A percentile compares a stretch with the other conserved stretches of the same genome.
Conservation (phyloP, 2,888 invertebrate species). For the Drosophila melanosoma region DNA sequence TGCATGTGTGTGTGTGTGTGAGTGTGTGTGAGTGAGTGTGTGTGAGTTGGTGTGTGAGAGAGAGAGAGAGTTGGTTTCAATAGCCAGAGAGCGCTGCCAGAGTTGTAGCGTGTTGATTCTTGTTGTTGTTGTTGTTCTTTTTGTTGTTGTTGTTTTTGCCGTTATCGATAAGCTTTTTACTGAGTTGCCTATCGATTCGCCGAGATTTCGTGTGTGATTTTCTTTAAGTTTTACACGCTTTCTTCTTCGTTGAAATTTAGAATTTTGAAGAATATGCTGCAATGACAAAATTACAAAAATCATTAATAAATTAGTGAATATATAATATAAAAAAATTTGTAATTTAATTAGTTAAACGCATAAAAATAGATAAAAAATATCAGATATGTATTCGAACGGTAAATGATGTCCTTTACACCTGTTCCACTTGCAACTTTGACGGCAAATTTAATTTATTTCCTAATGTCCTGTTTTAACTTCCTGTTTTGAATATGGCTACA, state of each 20-base stretch:
- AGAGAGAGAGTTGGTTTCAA: slow-evolving; percentile 34
- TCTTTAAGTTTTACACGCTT: slow-evolving; percentile 75
- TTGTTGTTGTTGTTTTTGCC: slow-evolving; percentile 24
- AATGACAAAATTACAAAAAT: slow-evolving; percentile 24
- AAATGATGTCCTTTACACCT: background rate
- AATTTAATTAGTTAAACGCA: too few species aligned
- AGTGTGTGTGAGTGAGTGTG: slow-evolving; percentile 24
- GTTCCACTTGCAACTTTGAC: background rate
- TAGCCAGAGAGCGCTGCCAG: slow-evolving; percentile 76
- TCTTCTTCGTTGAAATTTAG: slow-evolving; percentile 77
- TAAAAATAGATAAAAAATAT: background rate
- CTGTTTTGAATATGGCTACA: slow-evolving; percentile 14
- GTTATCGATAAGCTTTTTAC: slow-evolving; percentile 46
- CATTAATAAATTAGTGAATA: background rate
- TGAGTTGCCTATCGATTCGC: slow-evolving; percentile 64
- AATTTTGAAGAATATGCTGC: slow-evolving; percentile 80
- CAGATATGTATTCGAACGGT: background rate
- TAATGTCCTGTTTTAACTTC: background rate
- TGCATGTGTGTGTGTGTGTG: slow-evolving; percentile 18
- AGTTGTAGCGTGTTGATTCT: slow-evolving; percentile 70
- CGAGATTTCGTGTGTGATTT: slow-evolving; percentile 63
- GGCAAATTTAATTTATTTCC: background rate
- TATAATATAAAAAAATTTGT: background rate
- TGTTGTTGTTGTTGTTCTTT: slow-evolving; percentile 27
- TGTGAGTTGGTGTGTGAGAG: slow-evolving; percentile 23